These are phyloP conservation scores for Tachina fera DNA, from an alignment of 2,888 invertebrate genomes.

Conservation along the genomic window DNA sequence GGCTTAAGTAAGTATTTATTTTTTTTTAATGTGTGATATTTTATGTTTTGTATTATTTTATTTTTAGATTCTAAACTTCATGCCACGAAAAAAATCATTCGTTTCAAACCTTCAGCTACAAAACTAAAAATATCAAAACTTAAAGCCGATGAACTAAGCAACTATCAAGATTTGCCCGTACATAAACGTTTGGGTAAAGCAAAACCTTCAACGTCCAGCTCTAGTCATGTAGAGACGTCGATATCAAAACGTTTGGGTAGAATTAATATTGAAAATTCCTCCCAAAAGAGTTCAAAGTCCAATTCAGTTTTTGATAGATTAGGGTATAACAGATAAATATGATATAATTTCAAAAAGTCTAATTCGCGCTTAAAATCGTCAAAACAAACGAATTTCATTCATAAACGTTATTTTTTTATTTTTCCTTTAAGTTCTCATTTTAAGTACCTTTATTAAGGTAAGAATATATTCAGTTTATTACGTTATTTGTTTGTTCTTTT, in stretches of 20 bases:
- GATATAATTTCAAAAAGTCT: background rate
- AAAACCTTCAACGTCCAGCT: conserved; percentile 13
- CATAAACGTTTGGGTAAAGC: conserved; percentile 78
- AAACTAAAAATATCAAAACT: conserved; percentile 78
- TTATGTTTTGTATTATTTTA: background rate
- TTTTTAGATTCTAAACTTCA: conserved; percentile 78
- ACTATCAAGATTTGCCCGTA: conserved; percentile 77
- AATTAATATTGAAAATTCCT: conserved; percentile 71
- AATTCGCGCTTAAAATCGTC: background rate
- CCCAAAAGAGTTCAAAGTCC: conserved; percentile 56
- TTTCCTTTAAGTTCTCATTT: conserved; percentile 22
- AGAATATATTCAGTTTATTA: conserved; percentile 39
- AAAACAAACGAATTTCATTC: conserved; percentile 7
- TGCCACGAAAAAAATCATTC: conserved; percentile 79
- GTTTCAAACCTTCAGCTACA: conserved; percentile 77
- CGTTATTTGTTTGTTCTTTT: background rate
- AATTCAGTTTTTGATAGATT: conserved; percentile 80
- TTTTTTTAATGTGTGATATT: background rate
- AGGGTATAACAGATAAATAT: conserved; percentile 77
- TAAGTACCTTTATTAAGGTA: conserved; percentile 55
- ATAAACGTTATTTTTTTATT: conserved; percentile 22
- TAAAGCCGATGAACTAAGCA: conserved; percentile 80
- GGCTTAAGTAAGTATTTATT: conserved; percentile 72
- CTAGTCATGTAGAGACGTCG: conserved; percentile 63
- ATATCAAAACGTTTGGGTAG: conserved; percentile 76